Evolutionary conservation across 37 sponge, comb jelly and placozoan species (phyloP).

Genomic region (Lycopodina hypogea): DNA sequence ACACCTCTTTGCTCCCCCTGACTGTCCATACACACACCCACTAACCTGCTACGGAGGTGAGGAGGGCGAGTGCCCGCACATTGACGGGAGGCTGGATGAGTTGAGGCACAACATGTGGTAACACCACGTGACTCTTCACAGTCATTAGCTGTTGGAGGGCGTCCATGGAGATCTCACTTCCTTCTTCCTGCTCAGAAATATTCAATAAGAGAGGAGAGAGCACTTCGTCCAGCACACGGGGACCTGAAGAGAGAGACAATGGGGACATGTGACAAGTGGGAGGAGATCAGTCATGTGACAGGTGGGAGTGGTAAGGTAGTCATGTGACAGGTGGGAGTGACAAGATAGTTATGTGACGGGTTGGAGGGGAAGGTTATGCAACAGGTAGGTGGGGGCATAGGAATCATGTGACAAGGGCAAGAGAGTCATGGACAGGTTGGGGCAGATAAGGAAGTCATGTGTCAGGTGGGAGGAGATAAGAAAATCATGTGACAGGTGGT

Average conservation of each 20-base stretch:
- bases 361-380: neutral
- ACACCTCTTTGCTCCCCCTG: no score
- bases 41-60: slow-evolving; percentile 89
- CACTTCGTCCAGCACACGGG: slow-evolving; percentile 81
- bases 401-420: no score
- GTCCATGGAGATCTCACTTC: slow-evolving; percentile 79
- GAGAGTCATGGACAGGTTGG: no score
- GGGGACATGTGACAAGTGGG: neutral
- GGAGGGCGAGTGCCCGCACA: slow-evolving; percentile 79
- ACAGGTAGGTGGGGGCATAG: neutral
- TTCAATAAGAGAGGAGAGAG: slow-evolving; percentile 69
- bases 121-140: slow-evolving; percentile 84
- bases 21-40: neutral
- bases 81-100: slow-evolving; percentile 83
- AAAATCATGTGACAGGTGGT: no score
- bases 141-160: slow-evolving; percentile 92
- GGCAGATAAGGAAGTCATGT: no score
- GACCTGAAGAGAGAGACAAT: slow-evolving; percentile 30
- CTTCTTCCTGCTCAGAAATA: slow-evolving; percentile 45
- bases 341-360: neutral
- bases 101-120: slow-evolving; percentile 93
- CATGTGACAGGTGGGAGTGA: neutral
- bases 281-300: neutral
- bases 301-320: neutral
- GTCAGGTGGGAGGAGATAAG: no score